Evolutionary conservation across 2,888 invertebrate genomes (phyloP).

Genomic region (Trichopoda pennipes): DNA sequence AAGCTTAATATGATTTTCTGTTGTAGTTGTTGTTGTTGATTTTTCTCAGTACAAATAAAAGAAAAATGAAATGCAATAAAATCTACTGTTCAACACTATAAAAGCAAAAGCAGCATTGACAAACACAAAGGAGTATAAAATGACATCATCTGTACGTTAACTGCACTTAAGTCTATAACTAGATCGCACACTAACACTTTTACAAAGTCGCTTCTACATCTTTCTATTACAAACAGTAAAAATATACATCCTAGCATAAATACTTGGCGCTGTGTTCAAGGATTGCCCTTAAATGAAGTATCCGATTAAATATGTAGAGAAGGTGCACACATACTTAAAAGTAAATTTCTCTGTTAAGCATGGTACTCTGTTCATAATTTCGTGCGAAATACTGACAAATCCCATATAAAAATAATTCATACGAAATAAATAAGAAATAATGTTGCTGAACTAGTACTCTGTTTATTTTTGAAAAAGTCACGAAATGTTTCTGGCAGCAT

Average conservation of each 20-base stretch:
- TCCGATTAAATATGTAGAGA: too few species aligned
- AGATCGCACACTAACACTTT: neutral
- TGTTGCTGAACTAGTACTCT: too few species aligned
- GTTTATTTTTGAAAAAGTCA: too few species aligned
- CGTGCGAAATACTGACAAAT: too few species aligned
- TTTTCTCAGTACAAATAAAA: conserved; percentile 38
- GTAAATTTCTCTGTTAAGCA: too few species aligned
- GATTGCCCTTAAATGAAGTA: too few species aligned
- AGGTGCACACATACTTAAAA: too few species aligned
- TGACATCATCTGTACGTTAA: conserved; percentile 42
- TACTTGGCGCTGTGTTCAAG: too few species aligned
- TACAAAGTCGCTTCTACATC: neutral
- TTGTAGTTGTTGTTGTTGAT: neutral
- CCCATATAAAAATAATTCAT: too few species aligned
- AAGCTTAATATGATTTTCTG: conserved; percentile 46
- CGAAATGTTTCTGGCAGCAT: too few species aligned
- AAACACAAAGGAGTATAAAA: conserved; percentile 23
- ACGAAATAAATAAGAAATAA: too few species aligned
- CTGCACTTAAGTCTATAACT: conserved; percentile 41
- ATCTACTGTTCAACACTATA: conserved; percentile 42
- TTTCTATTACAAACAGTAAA: neutral
- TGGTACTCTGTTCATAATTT: too few species aligned
- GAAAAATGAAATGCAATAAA: conserved; percentile 52
- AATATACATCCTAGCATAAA: neutral
- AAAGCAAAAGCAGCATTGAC: neutral